These are phyloP conservation scores for Pyrgilauda ruficollis DNA, from an alignment of 2,113 vertebrate species.

Conservation along the genomic window DNA sequence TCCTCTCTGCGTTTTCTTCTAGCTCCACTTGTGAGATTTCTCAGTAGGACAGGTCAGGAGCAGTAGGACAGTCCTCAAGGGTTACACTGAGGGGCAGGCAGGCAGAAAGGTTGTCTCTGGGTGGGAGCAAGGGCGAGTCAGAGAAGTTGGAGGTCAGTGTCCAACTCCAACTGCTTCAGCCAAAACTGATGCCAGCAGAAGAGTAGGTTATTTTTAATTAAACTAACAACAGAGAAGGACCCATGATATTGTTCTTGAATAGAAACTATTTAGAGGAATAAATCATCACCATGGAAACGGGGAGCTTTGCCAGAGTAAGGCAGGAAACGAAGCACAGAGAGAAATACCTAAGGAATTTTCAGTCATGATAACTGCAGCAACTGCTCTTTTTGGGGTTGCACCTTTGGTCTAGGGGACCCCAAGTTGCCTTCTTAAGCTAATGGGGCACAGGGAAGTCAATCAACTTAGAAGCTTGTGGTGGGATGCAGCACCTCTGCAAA, in stretches of 20 bases:
- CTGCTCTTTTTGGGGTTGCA: neutral
- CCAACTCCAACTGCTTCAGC: neutral
- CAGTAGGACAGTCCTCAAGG: neutral
- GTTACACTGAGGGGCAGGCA: neutral
- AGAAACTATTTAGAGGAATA: slow-evolving; percentile 60
- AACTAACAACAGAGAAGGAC: slow-evolving; percentile 37
- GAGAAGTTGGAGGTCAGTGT: neutral
- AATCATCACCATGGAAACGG: slow-evolving; percentile 46
- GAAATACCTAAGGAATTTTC: slow-evolving; percentile 17
- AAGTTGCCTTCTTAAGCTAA: neutral
- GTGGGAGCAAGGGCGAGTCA: neutral
- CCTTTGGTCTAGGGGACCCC: neutral
- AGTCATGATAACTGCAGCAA: neutral
- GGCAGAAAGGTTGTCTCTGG: neutral
- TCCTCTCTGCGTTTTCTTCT: neutral
- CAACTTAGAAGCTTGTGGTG: neutral
- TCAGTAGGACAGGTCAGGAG: neutral
- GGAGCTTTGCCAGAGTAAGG: slow-evolving; percentile 23
- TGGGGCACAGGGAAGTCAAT: neutral
- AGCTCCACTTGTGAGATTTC: neutral
- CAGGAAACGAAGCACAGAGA: slow-evolving; percentile 27
- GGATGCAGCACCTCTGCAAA: neutral
- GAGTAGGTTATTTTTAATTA: slow-evolving; percentile 55
- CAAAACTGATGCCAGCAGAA: neutral
- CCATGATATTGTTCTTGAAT: slow-evolving; percentile 57